Evolutionary conservation across 2,888 invertebrate species (phyloP), one percentile per base, ranked within the genome.

Genomic region (Zaprionus obscuricornis): DNA sequence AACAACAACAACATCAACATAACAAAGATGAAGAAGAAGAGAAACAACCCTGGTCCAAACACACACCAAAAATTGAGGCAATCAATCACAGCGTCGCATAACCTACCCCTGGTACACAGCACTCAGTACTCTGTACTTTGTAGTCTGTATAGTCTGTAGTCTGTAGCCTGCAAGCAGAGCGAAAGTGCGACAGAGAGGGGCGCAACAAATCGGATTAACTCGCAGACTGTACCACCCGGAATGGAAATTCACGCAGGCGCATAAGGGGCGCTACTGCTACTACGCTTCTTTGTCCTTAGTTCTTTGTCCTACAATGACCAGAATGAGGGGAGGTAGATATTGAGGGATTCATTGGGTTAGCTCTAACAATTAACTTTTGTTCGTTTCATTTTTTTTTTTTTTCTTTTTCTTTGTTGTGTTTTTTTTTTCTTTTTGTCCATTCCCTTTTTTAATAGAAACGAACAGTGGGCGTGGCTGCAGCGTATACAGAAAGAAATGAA

Each of bases 141-240:
- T n/a, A n/a, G n/a, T n/a, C n/a, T n/a, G n/a, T n/a, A n/a, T n/a
- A n/a, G n/a, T n/a, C n/a, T n/a, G n/a, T n/a, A n/a, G n/a, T n/a
- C n/a, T n/a, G n/a, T n/a, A n/a, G n/a, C n/a, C n/a, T n/a, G n/a
- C n/a, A n/a, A n/a, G n/a, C n/a, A n/a, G n/a, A n/a, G n/a, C n/a
- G n/a, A n/a, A n/a, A n/a, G n/a, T n/a, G n/a, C n/a, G n/a, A n/a
- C n/a, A n/a, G n/a, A n/a, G 56, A 64, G 63, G 82, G 75, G 79
- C 83, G 66, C 84, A 82, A 51, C 77, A 78, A 79, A 79, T 79
- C 78, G 77, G 78, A 79, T 79, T 84, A 79, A 74, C 82, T 74
- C 67, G 55, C 74, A 81, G 74, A 84, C 78, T 79, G 78, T 84
- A 79, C 78, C 63, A 68, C 66, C 71, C 75, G 57, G 40, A 42